Conservation (phyloP, 2,113 vertebrate species). For the Daphoenositta chrysoptera region DNA sequence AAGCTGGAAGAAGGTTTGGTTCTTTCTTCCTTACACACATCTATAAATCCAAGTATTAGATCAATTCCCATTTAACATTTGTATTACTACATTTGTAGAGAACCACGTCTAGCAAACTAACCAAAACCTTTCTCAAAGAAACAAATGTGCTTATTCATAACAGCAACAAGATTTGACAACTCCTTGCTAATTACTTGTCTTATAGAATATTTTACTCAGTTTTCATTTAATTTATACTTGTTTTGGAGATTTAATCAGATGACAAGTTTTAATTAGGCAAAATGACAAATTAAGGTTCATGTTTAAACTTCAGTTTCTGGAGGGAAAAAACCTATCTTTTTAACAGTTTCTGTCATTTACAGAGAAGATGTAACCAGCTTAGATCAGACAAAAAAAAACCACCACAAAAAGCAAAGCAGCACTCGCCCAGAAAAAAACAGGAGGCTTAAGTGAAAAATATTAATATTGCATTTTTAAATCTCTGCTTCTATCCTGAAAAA, state of each 20-base stretch:
- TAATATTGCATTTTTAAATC: background rate
- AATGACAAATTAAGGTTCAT: background rate
- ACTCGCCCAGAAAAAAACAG: background rate
- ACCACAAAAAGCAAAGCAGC: background rate
- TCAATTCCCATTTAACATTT: background rate
- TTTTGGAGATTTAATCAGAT: background rate
- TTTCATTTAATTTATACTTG: background rate
- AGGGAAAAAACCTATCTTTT: background rate
- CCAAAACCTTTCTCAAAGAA: background rate
- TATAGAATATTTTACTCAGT: background rate
- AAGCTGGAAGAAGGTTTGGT: background rate
- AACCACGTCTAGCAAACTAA: background rate
- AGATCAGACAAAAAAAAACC: background rate
- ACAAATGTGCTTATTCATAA: background rate
- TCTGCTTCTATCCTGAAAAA: background rate
- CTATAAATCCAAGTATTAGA: background rate
- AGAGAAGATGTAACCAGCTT: background rate
- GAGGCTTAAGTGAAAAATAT: background rate
- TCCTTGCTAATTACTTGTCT: background rate
- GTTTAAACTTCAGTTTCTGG: background rate
- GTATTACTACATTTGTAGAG: rapidly evolving
- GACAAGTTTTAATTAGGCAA: background rate
- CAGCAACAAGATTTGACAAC: background rate
- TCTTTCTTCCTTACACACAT: background rate
- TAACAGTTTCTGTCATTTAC: background rate